phyloP scores from a whole-genome alignment of 2,113 vertebrate species.

The Apaloderma vittatum region DNA sequence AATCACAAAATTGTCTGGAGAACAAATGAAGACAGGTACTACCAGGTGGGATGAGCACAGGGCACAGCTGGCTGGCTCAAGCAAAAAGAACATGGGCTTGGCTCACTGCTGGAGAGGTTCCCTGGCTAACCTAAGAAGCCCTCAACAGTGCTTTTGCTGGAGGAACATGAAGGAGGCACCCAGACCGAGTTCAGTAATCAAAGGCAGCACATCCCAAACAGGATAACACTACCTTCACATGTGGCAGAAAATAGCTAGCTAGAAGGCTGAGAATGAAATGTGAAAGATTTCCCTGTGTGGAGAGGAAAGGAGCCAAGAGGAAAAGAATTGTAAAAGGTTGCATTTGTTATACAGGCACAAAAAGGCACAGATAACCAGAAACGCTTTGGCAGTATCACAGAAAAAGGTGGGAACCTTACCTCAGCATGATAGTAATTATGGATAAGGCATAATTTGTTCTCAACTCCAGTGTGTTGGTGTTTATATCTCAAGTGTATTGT shows the following conservation, averaged over 20 bases:
- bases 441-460: constrained; percentile 74
- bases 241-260: background rate
- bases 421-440: constrained; percentile 75
- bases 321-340: constrained; percentile 1
- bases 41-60: background rate
- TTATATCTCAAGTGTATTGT: constrained; percentile 77
- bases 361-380: constrained; percentile 38
- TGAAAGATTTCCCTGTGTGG: background rate
- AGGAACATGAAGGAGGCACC: background rate
- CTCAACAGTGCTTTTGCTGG: rapidly evolving
- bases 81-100: background rate
- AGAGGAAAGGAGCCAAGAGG: background rate
- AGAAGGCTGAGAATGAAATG: background rate
- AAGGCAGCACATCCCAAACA: background rate
- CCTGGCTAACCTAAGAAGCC: background rate
- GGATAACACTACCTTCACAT: background rate
- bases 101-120: background rate
- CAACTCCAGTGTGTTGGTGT: constrained; percentile 65
- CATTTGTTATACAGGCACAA: constrained; percentile 21
- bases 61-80: rapidly evolving
- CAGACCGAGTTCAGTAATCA: background rate
- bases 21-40: background rate
- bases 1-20: background rate
- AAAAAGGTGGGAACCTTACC: constrained; percentile 64
- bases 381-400: constrained; percentile 51